Evolutionary conservation across 2,888 invertebrate genomes (phyloP).

Genomic region (Maniola hyperantus): DNA sequence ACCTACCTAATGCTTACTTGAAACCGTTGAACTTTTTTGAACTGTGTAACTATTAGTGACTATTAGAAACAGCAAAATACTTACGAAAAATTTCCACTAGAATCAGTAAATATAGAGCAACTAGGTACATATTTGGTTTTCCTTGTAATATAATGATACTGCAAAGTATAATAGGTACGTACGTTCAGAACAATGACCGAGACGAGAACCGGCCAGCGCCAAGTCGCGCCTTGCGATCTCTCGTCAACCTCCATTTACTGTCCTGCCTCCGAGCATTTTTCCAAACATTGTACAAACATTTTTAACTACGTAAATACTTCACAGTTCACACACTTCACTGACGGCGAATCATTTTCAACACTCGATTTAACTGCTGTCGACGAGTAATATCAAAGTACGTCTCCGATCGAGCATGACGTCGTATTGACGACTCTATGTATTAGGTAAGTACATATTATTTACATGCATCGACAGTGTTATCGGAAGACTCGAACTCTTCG

Average conservation of each 20-base stretch:
- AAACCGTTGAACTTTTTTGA: too few relatives aligned
- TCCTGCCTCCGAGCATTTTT: conserved; percentile 43
- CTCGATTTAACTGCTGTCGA: conserved; percentile 27
- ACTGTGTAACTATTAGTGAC: too few relatives aligned
- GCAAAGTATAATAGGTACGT: conserved; percentile 45
- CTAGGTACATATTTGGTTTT: too few relatives aligned
- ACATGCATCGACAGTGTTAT: conserved; percentile 67
- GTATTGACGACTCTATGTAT: conserved; percentile 63
- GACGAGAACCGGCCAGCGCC: conserved; percentile 72
- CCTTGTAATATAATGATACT: too few relatives aligned
- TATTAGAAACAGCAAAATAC: too few relatives aligned
- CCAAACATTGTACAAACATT: conserved; percentile 22
- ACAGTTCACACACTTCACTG: conserved; percentile 35
- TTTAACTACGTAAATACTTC: conserved; percentile 11
- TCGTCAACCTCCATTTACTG: conserved; percentile 69
- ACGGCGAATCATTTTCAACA: conserved; percentile 35
- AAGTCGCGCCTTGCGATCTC: conserved; percentile 55
- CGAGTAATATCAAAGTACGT: conserved; percentile 31
- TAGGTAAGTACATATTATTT: background rate
- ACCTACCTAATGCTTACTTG: too few relatives aligned
- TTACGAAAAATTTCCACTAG: too few relatives aligned
- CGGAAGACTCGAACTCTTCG: conserved; percentile 65
- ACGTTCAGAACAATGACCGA: conserved; percentile 71
- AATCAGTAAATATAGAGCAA: too few relatives aligned
- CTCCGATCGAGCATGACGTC: conserved; percentile 53